These are phyloP conservation scores for Hydrotaea diabolus DNA, from an alignment of 2,888 invertebrate species.

Conservation along the genomic window DNA sequence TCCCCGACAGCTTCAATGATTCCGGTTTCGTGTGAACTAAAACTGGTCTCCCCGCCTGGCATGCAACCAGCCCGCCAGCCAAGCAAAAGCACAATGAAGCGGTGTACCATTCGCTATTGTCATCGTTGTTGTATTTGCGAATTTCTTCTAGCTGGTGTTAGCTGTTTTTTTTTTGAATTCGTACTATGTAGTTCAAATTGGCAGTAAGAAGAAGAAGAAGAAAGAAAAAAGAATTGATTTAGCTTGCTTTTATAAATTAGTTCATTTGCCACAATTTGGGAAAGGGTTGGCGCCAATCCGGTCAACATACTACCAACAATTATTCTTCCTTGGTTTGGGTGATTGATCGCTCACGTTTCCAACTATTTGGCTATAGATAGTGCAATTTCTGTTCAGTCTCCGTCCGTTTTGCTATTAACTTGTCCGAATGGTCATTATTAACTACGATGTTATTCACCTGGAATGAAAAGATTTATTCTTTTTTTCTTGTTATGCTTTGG, in stretches of 20 bases:
- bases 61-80: slow-evolving; percentile 36
- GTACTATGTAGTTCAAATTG: slow-evolving; percentile 52
- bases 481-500: too few species aligned
- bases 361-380: background rate
- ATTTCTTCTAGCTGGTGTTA: slow-evolving; percentile 28
- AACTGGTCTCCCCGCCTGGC: slow-evolving; percentile 70
- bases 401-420: background rate
- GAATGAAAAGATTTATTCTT: too few species aligned
- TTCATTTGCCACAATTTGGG: slow-evolving; percentile 35
- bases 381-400: background rate
- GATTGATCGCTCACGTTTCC: background rate
- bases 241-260: slow-evolving; percentile 47
- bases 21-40: slow-evolving; percentile 75
- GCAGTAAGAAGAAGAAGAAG: slow-evolving; percentile 24
- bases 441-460: too few species aligned
- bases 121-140: slow-evolving; percentile 27
- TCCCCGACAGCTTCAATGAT: slow-evolving; percentile 66
- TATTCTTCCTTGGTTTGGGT: background rate
- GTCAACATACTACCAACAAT: background rate
- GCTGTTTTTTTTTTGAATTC: slow-evolving; percentile 4
- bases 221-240: slow-evolving; percentile 32
- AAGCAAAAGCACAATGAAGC: slow-evolving; percentile 44
- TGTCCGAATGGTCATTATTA: too few species aligned
- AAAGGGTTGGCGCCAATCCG: slow-evolving; percentile 1
- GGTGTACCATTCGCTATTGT: background rate